Evolutionary conservation across 2,797 vertebrate genomes (phyloP).

Genomic region (Anisognathus igniventris): DNA sequence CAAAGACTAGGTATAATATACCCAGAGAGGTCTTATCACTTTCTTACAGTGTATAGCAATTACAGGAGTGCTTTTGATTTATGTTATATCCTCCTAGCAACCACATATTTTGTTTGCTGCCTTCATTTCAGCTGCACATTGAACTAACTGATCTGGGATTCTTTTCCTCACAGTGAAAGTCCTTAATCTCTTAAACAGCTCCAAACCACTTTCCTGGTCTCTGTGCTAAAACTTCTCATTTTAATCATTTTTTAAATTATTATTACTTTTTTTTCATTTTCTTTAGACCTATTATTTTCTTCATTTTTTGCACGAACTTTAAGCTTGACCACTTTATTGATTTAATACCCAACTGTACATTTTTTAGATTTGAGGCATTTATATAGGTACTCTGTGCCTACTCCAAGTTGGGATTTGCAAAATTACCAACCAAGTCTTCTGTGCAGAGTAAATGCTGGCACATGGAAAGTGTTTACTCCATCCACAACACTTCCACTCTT

Average conservation of each 20-base stretch:
- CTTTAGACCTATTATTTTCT: not conserved
- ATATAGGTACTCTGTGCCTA: not conserved
- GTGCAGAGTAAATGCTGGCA: not conserved
- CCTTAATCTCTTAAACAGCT: constrained; percentile 38
- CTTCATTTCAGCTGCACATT: constrained; percentile 14
- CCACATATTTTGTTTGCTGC: not conserved
- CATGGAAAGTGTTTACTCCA: not conserved
- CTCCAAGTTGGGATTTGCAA: not conserved
- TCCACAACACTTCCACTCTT: not conserved
- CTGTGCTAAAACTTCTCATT: not conserved
- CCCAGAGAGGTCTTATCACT: constrained; percentile 53
- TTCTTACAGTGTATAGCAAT: constrained; percentile 42
- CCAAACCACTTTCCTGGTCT: not conserved
- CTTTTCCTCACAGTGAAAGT: not conserved
- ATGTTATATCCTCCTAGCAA: constrained; percentile 42
- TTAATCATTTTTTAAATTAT: not conserved
- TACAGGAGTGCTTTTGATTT: constrained; percentile 40
- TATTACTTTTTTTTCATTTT: not conserved
- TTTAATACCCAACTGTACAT: not conserved
- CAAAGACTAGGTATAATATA: constrained; percentile 2
- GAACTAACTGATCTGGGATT: not conserved
- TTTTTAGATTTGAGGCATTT: not conserved
- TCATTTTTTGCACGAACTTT: not conserved
- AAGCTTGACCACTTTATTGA: not conserved
- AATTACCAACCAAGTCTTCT: not conserved